Conservation (phyloP, 2,113 vertebrate species). For the Corydoras sp. region DNA sequence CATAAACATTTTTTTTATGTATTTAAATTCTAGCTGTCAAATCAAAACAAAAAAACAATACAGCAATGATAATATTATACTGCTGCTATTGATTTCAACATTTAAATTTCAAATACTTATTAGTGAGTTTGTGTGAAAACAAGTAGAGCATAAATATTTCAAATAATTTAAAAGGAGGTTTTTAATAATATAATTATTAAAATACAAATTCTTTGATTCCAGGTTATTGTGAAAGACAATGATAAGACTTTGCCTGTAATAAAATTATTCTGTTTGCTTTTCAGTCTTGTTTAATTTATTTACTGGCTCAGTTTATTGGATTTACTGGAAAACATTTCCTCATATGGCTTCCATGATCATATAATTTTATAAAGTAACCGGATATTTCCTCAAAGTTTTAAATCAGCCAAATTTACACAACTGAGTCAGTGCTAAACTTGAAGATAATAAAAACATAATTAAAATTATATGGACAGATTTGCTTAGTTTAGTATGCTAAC, state of each 20-base stretch:
- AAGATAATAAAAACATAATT: constrained; percentile 19
- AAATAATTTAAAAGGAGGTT: too few relatives aligned
- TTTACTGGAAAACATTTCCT: background rate
- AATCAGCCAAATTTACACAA: constrained; percentile 13
- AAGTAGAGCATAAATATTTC: too few relatives aligned
- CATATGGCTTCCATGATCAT: constrained; percentile 8
- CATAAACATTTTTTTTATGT: too few relatives aligned
- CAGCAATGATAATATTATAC: too few relatives aligned
- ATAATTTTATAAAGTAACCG: constrained; percentile 17
- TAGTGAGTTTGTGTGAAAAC: too few relatives aligned
- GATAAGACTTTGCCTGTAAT: background rate
- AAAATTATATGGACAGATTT: constrained; percentile 1
- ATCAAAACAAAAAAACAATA: too few relatives aligned
- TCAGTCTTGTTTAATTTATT: constrained; percentile 4
- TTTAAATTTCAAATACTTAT: too few relatives aligned
- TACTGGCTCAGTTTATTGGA: constrained; percentile 7
- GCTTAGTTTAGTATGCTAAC: background rate
- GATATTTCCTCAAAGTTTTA: constrained; percentile 37
- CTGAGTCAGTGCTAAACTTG: constrained; percentile 5
- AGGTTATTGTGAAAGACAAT: background rate
- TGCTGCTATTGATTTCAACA: too few relatives aligned
- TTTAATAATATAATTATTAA: too few relatives aligned
- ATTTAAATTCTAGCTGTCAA: too few relatives aligned
- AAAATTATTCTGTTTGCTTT: constrained; percentile 24
- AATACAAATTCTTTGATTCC: background rate